Conservation (phyloP, 2,888 invertebrate genomes). For the Halictus quadricinctus region DNA sequence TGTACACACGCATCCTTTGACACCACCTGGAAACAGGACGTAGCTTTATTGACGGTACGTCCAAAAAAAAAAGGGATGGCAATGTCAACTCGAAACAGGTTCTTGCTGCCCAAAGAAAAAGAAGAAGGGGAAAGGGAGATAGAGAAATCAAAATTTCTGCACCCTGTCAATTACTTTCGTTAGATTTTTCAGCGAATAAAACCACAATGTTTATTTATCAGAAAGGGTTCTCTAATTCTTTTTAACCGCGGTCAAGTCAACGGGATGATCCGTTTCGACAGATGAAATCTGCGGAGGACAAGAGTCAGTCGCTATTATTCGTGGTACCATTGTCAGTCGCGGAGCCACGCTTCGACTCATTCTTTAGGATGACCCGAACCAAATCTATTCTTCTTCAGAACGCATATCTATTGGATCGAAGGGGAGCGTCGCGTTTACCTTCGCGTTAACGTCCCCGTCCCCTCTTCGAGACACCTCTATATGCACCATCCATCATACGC, state of each 20-base stretch:
- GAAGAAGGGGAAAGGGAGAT: neutral
- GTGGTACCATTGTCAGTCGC: constrained; percentile 57
- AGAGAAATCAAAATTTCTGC: neutral
- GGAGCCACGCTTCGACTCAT: constrained; percentile 40
- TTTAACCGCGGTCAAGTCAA: constrained; percentile 46
- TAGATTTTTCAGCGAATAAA: neutral
- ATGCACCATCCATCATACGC: neutral
- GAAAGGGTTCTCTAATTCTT: constrained; percentile 22
- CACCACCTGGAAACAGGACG: constrained; percentile 4
- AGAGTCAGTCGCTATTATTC: constrained; percentile 54
- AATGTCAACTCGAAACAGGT: constrained; percentile 17
- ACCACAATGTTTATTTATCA: constrained; percentile 9
- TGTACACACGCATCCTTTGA: constrained; percentile 31
- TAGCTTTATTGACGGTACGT: constrained; percentile 8
- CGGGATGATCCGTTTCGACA: constrained; percentile 65
- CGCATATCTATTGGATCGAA: constrained; percentile 60
- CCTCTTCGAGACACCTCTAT: neutral
- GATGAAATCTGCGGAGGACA: constrained; percentile 65
- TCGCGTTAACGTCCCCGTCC: constrained; percentile 1
- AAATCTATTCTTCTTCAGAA: constrained; percentile 50
- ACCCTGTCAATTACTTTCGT: neutral
- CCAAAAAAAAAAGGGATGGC: neutral
- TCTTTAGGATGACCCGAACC: constrained; percentile 60
- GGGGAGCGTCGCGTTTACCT: constrained; percentile 12
- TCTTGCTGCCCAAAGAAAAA: neutral